Percentiles rank a stretch among this genome's conserved stretches.
These are phyloP conservation scores for Sebastolobus altivelis DNA, from an alignment of 2,797 vertebrate species.

Conservation along the genomic window DNA sequence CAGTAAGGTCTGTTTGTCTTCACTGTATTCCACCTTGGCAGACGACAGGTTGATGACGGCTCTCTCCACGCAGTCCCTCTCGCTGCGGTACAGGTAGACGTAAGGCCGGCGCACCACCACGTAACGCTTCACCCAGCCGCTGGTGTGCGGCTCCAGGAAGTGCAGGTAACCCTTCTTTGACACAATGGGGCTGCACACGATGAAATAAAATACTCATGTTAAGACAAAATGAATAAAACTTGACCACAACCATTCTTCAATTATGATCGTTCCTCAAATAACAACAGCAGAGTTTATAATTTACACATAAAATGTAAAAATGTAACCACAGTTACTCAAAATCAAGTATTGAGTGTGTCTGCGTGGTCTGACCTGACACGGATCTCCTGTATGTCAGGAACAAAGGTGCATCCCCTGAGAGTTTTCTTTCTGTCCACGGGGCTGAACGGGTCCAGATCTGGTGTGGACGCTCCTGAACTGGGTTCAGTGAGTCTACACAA, in stretches of 20 bases:
- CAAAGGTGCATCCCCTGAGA: constrained; percentile 88
- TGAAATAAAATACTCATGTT: background rate
- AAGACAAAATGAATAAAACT: background rate
- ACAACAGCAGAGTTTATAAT: background rate
- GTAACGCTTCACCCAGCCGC: constrained; percentile 95
- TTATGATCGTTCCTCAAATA: background rate
- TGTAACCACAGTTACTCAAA: background rate
- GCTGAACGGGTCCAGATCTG: constrained; percentile 90
- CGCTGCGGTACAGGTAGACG: constrained; percentile 96
- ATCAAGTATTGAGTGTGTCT: background rate
- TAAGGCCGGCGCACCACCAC: constrained; percentile 97
- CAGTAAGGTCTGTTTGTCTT: constrained; percentile 97
- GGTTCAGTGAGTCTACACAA: constrained; percentile 87
- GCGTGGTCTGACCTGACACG: constrained; percentile 90
- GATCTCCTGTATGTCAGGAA: constrained; percentile 98
- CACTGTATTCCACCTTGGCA: constrained; percentile 98
- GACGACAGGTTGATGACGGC: constrained; percentile 98
- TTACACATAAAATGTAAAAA: background rate
- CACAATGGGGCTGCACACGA: constrained; percentile 91
- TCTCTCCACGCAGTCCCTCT: constrained; percentile 94
- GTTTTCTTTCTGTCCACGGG: constrained; percentile 90
- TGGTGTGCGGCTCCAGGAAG: constrained; percentile 97
- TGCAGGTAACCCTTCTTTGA: constrained; percentile 99
- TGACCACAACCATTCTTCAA: background rate
- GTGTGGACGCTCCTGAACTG: constrained; percentile 90